Evolutionary conservation across 2,113 vertebrate species (phyloP), one percentile per base, ranked within the genome.

Genomic region (Boulengeromyrus knoepffleri): DNA sequence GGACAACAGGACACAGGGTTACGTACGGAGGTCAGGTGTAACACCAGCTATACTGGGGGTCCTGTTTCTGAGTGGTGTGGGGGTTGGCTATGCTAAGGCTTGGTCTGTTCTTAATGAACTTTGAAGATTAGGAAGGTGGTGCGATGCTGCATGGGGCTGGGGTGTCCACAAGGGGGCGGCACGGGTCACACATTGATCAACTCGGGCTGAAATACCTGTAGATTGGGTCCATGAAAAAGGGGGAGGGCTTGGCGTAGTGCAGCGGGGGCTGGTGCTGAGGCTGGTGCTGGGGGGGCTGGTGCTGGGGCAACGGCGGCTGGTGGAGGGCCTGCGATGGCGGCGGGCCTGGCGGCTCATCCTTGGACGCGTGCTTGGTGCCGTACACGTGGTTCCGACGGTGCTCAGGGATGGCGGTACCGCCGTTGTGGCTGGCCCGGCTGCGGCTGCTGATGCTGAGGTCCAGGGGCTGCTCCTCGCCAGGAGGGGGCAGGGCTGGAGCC

Each of bases 201-300:
- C 95, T 96, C 95, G 93, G 96, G 96, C 91, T 95, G 96, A 96
- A 97, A 96, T 99, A 99, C 99, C 99, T 99, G 98, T 99, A 99
- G 92, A 99, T 99, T 91, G 99, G 99, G 94, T 99, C 99, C 98
- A 99, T 99, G 97, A 99, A 99, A 94, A 99, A 99, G 85, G 99
- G 97, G 0, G 98, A 99, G 70, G 98, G 98, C 96, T 99, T 99
- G 94, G 99, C 98, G 0, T 99, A 99, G 95, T 99, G 99, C 93
- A 99, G 96, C 92, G 97, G 97, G 92, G 97, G 96, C 49, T 95
- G 96, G 0, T 96, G 97, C 92, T 97, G 97, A 92, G 97, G 96
- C 49, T 95, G 96, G 0, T 96, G 97, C 92, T 97, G 97, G 50
- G 96, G 94, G 93, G 96, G 95, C 91, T 97, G 97, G 93, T 97